Conservation (phyloP, 1,140 invertebrate genomes). For the Drosophila albomicans region DNA sequence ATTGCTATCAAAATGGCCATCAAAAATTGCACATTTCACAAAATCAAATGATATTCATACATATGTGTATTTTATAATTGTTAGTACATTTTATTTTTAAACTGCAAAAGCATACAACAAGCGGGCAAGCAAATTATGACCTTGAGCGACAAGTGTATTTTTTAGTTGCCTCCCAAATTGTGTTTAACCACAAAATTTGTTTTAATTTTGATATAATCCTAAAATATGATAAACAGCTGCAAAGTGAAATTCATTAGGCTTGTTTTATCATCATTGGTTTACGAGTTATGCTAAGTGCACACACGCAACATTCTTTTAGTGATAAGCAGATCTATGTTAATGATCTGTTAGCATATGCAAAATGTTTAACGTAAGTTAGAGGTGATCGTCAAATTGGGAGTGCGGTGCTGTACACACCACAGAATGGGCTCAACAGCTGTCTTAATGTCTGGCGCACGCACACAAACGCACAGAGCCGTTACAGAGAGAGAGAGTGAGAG, state of each 20-base stretch:
- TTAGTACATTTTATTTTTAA: constrained; percentile 31
- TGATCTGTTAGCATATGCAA: constrained; percentile 1
- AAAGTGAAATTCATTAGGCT: not conserved
- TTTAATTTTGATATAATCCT: constrained; percentile 2
- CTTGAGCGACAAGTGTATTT: constrained; percentile 21
- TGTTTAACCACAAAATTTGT: constrained; percentile 21
- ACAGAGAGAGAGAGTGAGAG: not conserved
- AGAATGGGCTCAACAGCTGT: constrained; percentile 14
- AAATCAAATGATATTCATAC: constrained; percentile 9
- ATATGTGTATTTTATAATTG: constrained; percentile 16
- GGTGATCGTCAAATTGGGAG: not conserved
- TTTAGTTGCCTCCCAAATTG: constrained; percentile 16
- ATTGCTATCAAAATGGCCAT: constrained; percentile 15
- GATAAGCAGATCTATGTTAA: constrained; percentile 19
- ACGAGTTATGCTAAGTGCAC: not conserved
- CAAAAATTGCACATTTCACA: constrained; percentile 12
- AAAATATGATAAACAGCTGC: constrained; percentile 23
- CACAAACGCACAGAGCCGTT: constrained; percentile 7
- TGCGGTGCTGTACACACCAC: constrained; percentile 39
- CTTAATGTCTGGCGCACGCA: not conserved
- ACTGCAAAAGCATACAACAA: constrained; percentile 14
- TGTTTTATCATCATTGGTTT: not conserved
- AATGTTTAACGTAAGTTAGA: not conserved
- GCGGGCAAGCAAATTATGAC: constrained; percentile 18
- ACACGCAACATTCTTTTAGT: not conserved